Base-by-base conservation (phyloP, 2,888 invertebrate species). In the Sturmia bella region DNA sequence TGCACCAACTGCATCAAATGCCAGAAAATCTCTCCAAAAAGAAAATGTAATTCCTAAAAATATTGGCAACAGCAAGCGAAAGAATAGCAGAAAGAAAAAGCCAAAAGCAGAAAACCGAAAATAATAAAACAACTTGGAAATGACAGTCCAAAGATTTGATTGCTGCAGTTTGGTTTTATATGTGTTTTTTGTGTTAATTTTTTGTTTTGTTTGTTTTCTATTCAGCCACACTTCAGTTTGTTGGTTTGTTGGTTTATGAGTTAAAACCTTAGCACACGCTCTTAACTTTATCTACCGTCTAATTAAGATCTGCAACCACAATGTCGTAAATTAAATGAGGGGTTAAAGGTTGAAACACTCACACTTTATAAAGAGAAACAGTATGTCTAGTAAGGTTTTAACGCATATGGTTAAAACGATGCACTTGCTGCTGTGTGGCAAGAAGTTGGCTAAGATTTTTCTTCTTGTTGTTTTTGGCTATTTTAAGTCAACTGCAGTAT, bases 291-390 rank as follows among this genome's bases (percentile, higher is more conserved):
- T 85, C 84, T 78, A 61, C 80, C 80, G 83, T 80, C 83, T 85
- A 85, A 85, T 85, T 85, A 85, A 85, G 85, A 85, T 84, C 84
- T 85, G 85, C 84, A 84, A 81, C 76, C 83, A 80, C 84, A 83
- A 75, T 82, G 84, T 84, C 85, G 85, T 85, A 85, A 85, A 85
- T 85, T 85, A 85, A 85, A 83, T 82, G 84, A 73, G 70, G 73
- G 85, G 85, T 85, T 83, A 84, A 84, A 85, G 85, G 85, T 85
- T 85, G 84, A 84, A 83, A 82, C 84, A 84, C 84, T 84, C 76
- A 78, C 78, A 70, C 54, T 69, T 43, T 59, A 21, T 54, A 57
- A 32, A 41, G 39, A 19, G 61, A 64, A 64, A 57, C 56, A 41
- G 27, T 64, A 12, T 17, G 43, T 72, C 27, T 61, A 21, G 48